Conservation (phyloP, 2,113 vertebrate genomes). For the Salvator merianae region DNA sequence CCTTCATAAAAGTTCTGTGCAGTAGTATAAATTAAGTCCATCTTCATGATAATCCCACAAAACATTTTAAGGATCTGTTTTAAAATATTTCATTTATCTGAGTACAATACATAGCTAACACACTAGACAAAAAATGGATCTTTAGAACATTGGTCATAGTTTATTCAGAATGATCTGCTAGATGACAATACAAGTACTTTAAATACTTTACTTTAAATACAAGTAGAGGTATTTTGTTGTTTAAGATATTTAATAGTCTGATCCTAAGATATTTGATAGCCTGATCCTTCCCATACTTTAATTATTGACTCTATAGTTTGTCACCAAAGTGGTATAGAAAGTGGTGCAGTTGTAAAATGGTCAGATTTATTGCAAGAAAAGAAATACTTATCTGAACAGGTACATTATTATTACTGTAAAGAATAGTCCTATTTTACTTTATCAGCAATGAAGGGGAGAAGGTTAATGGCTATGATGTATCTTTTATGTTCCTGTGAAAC, state of each 20-base stretch:
- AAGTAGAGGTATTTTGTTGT: background rate
- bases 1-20: too few relatives aligned
- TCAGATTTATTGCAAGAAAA: conserved; percentile 64
- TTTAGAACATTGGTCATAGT: background rate
- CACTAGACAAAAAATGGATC: background rate
- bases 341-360: conserved; percentile 60
- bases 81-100: too few relatives aligned
- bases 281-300: conserved; percentile 57
- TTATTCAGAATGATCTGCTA: too few relatives aligned
- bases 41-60: too few relatives aligned
- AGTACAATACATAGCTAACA: background rate
- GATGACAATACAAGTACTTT: too few relatives aligned
- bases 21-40: too few relatives aligned
- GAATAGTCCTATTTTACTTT: conserved; percentile 74
- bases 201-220: too few relatives aligned
- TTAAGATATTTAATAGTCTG: conserved; percentile 29
- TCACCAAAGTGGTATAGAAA: too few relatives aligned
- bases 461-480: conserved; percentile 74
- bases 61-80: too few relatives aligned
- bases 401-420: conserved; percentile 72
- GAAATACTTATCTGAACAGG: conserved; percentile 73
- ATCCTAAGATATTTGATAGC: conserved; percentile 42
- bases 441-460: conserved; percentile 71
- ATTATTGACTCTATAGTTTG: conserved; percentile 55
- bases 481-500: conserved; percentile 69